Base-by-base conservation (phyloP, 2,888 invertebrate genomes). In the Dryobotodes eremita region DNA sequence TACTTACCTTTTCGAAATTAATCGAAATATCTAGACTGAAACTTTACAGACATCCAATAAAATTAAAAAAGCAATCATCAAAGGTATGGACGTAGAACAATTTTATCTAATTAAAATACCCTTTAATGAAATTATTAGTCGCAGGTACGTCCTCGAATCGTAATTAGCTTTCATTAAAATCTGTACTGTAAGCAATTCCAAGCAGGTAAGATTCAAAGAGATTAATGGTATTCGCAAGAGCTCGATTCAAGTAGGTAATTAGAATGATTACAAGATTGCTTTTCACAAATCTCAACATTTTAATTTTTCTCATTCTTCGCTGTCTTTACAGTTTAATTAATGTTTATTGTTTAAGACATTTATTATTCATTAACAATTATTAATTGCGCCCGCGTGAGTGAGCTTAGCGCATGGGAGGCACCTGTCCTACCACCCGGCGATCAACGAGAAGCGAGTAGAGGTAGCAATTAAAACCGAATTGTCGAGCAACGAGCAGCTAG, bases 121-220 rank as follows among this genome's bases (percentile, higher is more conserved):
- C 13, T 42, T 46, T 31, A 46, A 55, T 17, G 8, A 78, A 78
- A 42, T 46, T 15, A 65, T 48, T 48, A 36, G 55, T 10, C n/a
- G 17, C 31, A 26, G n/a, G 17, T 59, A n/a, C 26, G 3, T 17
- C 23, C 7, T 23, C 13, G 6, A 66, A n/a, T 31, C 26, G 10
- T 59, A 77, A 53, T 78, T 42, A n/a, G 7, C 26, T 36, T 36
- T 65, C 15, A 55, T 64, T 76, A 36, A 42, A 74, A 50, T 62
- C 20, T 11, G 6, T 46, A 55, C 2, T 57, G 17, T 64, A 64
- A 10, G n/a, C n/a, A n/a, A n/a, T n/a, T n/a, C n/a, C 42, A 20
- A 20, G 1, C 11, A 68, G 6, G 11, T 6, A 17, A n/a, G 20
- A 79, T 42, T 62, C 46, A 13, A 20, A 17, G 15, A 23, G 7